phyloP scores from a whole-genome alignment of 2,888 invertebrate species.

The Ecliptopera silaceata region DNA sequence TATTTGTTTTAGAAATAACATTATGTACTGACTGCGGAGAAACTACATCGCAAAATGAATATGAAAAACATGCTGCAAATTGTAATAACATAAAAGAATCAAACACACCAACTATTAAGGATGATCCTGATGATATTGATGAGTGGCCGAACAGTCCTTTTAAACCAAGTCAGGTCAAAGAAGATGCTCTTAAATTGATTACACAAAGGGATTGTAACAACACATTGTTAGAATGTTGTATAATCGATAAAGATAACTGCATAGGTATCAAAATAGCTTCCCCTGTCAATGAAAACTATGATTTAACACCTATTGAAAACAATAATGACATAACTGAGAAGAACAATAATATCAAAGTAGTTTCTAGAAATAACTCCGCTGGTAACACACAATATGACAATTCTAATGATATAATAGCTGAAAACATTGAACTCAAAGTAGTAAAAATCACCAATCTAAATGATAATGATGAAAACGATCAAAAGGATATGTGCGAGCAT shows the following conservation, averaged over 20 bases:
- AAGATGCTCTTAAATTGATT: conserved; percentile 7
- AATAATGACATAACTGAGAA: conserved; percentile 4
- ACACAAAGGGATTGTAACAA: conserved; percentile 40
- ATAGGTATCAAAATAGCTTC: conserved; percentile 57
- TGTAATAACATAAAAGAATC: conserved; percentile 6
- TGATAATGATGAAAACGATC: conserved; percentile 14
- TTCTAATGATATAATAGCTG: background rate
- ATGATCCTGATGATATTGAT: conserved; percentile 1
- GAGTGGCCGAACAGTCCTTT: conserved; percentile 24
- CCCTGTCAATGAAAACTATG: conserved; percentile 39
- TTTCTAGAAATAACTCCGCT: background rate
- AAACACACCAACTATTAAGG: background rate
- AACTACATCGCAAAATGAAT: conserved; percentile 9
- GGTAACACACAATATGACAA: background rate
- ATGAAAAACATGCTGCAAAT: conserved; percentile 8
- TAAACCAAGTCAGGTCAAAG: conserved; percentile 6
- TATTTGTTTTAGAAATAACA: conserved; percentile 25
- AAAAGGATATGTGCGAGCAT: conserved; percentile 41
- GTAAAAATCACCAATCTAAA: conserved; percentile 4
- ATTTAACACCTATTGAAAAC: conserved; percentile 38
- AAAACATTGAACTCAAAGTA: background rate
- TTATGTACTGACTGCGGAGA: conserved; percentile 24
- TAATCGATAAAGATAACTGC: conserved; percentile 51
- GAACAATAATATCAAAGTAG: conserved; percentile 3
- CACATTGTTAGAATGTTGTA: conserved; percentile 54